Percentiles rank a stretch among this genome's conserved stretches.
phyloP scores from a whole-genome alignment of 2,888 invertebrate genomes.

The Hemistola chrysoprasaria region DNA sequence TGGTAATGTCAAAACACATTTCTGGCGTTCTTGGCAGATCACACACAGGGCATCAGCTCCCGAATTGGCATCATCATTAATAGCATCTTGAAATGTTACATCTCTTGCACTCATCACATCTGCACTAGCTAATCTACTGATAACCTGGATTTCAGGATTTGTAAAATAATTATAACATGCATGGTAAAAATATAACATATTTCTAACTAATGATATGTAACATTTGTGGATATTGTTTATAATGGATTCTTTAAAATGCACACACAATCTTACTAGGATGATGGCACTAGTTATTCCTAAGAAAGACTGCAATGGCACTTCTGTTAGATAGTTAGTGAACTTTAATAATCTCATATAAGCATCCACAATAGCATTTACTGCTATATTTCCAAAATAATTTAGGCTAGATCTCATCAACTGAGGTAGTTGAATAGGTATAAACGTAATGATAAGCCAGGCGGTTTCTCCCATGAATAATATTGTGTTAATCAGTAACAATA shows the following conservation, averaged over 20 bases:
- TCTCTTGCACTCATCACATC: constrained; percentile 47
- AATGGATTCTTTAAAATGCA: constrained; percentile 59
- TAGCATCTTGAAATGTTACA: constrained; percentile 42
- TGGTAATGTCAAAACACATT: constrained; percentile 79
- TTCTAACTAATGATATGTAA: constrained; percentile 63
- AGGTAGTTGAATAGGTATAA: constrained; percentile 67
- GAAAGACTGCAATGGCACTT: constrained; percentile 74
- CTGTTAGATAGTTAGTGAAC: constrained; percentile 69
- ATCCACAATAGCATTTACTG: constrained; percentile 44
- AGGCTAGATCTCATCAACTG: constrained; percentile 46
- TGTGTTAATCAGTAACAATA: constrained; percentile 49
- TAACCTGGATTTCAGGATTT: constrained; percentile 63
- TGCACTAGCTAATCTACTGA: constrained; percentile 55
- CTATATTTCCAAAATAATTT: constrained; percentile 38
- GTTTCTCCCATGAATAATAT: constrained; percentile 62
- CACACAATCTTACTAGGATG: constrained; percentile 54
- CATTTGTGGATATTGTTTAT: constrained; percentile 38
- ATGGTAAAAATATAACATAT: constrained; percentile 63
- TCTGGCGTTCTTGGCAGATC: constrained; percentile 79
- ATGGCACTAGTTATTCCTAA: constrained; percentile 65
- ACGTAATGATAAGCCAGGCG: constrained; percentile 65
- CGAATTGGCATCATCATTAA: constrained; percentile 34
- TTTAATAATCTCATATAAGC: constrained; percentile 59
- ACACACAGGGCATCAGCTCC: constrained; percentile 72
- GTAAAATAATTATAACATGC: constrained; percentile 62